Evolutionary conservation across 2,797 vertebrate genomes (phyloP).

Genomic region (Ataeniobius toweri): DNA sequence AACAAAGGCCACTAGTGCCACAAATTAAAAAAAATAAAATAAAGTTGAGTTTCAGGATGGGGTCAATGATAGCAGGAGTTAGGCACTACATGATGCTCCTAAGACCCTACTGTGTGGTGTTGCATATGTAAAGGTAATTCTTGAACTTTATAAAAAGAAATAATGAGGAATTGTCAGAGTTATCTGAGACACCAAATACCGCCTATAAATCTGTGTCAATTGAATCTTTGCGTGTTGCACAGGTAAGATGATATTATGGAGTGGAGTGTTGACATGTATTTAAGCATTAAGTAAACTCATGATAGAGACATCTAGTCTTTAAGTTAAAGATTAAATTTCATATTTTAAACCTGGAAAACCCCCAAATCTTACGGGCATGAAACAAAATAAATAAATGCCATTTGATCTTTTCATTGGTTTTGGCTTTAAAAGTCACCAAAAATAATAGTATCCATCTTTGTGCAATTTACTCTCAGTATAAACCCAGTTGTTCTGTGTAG

Average conservation of each 20-base stretch:
- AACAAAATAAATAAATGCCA: background rate
- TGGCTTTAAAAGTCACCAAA: background rate
- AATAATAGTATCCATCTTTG: background rate
- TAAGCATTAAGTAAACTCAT: background rate
- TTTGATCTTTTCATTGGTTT: background rate
- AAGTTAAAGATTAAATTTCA: background rate
- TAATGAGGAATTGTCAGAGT: too few species aligned
- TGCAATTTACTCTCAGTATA: background rate
- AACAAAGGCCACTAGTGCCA: too few species aligned
- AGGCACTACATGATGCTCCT: too few species aligned
- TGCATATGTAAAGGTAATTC: too few species aligned
- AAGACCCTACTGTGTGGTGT: too few species aligned
- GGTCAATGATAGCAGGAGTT: too few species aligned
- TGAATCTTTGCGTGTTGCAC: background rate
- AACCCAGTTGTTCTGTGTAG: background rate
- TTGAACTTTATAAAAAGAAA: too few species aligned
- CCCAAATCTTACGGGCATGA: background rate
- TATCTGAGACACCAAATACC: background rate
- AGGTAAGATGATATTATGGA: background rate
- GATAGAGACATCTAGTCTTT: background rate
- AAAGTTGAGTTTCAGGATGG: too few species aligned
- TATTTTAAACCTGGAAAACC: background rate
- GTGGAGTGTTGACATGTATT: background rate
- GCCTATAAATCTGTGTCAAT: background rate
- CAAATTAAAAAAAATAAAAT: too few species aligned